These are phyloP conservation scores for Regulus satrapa DNA, from an alignment of 2,113 vertebrate genomes.

Conservation along the genomic window DNA sequence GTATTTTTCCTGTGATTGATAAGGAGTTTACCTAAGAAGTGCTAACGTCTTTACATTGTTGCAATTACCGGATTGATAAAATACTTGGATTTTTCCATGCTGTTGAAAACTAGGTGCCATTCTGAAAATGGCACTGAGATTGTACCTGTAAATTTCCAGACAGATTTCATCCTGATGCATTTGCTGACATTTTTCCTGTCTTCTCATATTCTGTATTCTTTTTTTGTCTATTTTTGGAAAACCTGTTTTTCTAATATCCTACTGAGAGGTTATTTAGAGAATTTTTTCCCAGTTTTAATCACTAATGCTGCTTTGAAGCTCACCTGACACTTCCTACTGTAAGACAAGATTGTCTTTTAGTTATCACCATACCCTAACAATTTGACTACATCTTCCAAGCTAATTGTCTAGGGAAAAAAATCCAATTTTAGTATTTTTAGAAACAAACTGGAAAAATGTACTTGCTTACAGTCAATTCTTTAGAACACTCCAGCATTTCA, in stretches of 20 bases:
- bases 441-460: background rate
- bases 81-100: background rate
- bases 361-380: background rate
- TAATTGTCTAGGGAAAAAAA: background rate
- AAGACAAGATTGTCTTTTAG: background rate
- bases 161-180: background rate
- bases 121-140: background rate
- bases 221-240: background rate
- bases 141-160: background rate
- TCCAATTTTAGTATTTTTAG: background rate
- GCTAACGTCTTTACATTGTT: background rate
- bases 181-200: background rate
- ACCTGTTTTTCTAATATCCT: background rate
- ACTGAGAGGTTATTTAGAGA: background rate
- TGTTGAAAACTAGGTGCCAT: background rate
- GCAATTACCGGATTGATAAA: background rate
- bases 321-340: background rate
- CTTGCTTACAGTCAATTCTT: background rate
- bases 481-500: background rate
- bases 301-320: background rate
- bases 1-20: conserved; percentile 15
- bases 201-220: background rate
- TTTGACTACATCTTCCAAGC: background rate
- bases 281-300: background rate
- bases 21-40: background rate